Percentiles rank a stretch among this genome's conserved stretches.
Conservation (phyloP, 2,888 invertebrate genomes). For the Caenorhabditis zanzibari region DNA sequence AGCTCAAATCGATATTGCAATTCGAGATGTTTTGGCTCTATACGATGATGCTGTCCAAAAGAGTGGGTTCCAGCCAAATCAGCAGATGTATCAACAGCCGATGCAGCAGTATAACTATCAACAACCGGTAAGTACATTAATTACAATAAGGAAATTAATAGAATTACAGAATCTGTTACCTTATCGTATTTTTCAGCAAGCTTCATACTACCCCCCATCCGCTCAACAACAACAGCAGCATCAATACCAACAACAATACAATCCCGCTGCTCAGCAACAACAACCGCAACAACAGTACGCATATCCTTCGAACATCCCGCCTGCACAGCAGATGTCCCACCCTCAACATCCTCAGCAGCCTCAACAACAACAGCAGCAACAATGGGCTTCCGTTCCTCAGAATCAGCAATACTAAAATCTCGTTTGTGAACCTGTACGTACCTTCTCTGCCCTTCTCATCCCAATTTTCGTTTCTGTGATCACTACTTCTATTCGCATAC, state of each 20-base stretch:
- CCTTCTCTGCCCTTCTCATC: constrained; percentile 9
- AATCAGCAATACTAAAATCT: constrained; percentile 29
- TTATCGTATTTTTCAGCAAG: constrained; percentile 21
- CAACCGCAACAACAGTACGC: constrained; percentile 47
- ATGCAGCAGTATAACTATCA: constrained; percentile 55
- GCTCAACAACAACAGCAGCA: constrained; percentile 20
- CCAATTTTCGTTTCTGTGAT: constrained; percentile 36
- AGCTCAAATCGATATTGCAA: constrained; percentile 83
- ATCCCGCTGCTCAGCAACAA: constrained; percentile 27
- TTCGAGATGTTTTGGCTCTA: constrained; percentile 82
- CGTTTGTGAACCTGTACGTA: constrained; percentile 32
- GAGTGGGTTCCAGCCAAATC: constrained; percentile 67
- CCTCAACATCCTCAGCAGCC: constrained; percentile 31
- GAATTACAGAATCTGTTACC: too few relatives aligned
- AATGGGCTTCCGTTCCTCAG: constrained; percentile 39
- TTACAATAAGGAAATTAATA: neutral
- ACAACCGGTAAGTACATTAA: constrained; percentile 28
- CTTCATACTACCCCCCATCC: constrained; percentile 15
- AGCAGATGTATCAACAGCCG: constrained; percentile 60
- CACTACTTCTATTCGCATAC: constrained; percentile 41
- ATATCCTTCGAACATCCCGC: constrained; percentile 28
- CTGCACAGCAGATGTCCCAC: constrained; percentile 19
- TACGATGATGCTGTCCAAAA: constrained; percentile 82
- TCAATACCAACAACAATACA: constrained; percentile 41
- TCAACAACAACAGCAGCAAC: constrained; percentile 32